Percentiles rank a stretch among this genome's conserved stretches.
Evolutionary conservation across 2,888 invertebrate species (phyloP).

Genomic region (Bimastos eiseni): DNA sequence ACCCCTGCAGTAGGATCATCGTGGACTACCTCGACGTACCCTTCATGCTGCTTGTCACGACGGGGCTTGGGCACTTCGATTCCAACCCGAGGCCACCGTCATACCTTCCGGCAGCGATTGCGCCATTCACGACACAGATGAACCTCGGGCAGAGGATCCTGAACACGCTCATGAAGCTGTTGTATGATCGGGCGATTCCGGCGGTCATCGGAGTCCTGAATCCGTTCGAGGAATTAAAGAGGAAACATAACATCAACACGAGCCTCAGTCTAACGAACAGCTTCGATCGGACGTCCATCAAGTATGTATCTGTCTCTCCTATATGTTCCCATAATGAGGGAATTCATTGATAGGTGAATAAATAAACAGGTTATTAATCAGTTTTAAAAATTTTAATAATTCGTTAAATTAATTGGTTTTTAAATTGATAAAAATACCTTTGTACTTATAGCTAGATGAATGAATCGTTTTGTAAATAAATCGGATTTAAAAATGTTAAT

Average conservation of each 20-base stretch:
- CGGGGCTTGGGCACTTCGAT: slow-evolving; percentile 43
- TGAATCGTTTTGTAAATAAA: no score
- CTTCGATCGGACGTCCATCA: slow-evolving; percentile 40
- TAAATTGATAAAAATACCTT: no score
- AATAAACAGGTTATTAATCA: no score
- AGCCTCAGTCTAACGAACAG: slow-evolving; percentile 39
- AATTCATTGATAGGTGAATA: not conserved
- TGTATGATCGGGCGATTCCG: slow-evolving; percentile 42
- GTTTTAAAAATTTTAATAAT: no score
- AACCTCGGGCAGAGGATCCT: slow-evolving; percentile 39
- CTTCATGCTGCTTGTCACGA: slow-evolving; percentile 42
- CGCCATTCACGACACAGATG: slow-evolving; percentile 43
- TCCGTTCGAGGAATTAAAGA: slow-evolving; percentile 41
- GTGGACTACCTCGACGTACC: slow-evolving; percentile 44
- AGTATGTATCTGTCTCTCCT: slow-evolving; percentile 21
- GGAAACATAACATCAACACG: slow-evolving; percentile 38
- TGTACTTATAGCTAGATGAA: not conserved
- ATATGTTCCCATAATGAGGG: not conserved
- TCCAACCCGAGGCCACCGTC: slow-evolving; percentile 44
- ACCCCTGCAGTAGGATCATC: slow-evolving; percentile 43
- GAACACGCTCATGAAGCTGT: slow-evolving; percentile 42
- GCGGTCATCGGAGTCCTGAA: slow-evolving; percentile 39
- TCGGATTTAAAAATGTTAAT: no score
- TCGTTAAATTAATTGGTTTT: no score
- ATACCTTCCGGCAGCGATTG: slow-evolving; percentile 42